phyloP scores from a whole-genome alignment of 2,888 invertebrate genomes.

The Tricholauxania praeusta region DNA sequence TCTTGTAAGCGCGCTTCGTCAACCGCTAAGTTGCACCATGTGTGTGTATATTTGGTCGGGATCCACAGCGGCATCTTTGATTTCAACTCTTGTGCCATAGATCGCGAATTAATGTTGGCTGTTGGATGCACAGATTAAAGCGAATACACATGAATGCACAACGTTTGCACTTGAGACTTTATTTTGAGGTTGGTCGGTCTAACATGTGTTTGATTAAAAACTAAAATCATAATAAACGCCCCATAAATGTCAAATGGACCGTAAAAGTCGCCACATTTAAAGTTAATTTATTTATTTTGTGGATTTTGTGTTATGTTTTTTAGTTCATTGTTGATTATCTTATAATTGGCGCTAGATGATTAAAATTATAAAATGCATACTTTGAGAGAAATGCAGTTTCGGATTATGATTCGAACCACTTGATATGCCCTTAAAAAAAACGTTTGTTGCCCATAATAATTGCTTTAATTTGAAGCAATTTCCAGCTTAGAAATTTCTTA shows the following conservation, averaged over 20 bases:
- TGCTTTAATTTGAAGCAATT: no score
- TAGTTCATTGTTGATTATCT: no score
- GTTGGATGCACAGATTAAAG: background rate
- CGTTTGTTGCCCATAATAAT: no score
- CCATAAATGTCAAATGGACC: slow-evolving; percentile 64
- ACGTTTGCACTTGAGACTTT: background rate
- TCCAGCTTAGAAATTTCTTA: background rate
- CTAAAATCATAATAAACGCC: slow-evolving; percentile 65
- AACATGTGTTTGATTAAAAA: slow-evolving; percentile 62
- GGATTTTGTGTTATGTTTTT: no score
- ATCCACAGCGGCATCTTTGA: background rate
- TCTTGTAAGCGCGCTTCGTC: slow-evolving; percentile 26
- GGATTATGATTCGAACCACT: no score
- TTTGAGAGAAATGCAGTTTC: no score
- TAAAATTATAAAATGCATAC: no score
- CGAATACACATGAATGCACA: background rate
- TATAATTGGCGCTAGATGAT: no score
- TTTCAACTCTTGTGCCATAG: background rate
- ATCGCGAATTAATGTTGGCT: background rate
- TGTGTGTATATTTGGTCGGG: background rate
- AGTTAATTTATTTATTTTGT: slow-evolving; percentile 58
- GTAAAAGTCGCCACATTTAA: slow-evolving; percentile 61
- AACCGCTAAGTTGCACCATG: slow-evolving; percentile 33
- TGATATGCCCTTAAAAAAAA: no score
- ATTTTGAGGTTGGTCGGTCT: background rate